These are phyloP conservation scores for Acanthaster planci DNA, from an alignment of 35 echinoderm and acorn worm species.

Conservation along the genomic window DNA sequence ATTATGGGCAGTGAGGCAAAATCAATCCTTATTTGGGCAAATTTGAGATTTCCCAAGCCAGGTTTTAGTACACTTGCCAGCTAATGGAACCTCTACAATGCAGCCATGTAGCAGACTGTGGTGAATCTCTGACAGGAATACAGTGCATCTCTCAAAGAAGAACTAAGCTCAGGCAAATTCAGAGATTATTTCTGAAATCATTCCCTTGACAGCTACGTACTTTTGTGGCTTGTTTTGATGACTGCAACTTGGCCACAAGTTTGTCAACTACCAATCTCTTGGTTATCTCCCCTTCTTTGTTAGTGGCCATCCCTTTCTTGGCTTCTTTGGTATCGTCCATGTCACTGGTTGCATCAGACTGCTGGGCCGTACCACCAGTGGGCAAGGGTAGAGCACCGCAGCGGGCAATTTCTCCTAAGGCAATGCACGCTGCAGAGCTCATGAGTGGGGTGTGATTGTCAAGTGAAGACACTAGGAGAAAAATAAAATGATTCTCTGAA, in stretches of 20 bases:
- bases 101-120: too few species aligned
- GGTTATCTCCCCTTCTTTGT: constrained; percentile 48
- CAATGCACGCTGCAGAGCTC: constrained; percentile 60
- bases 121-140: too few species aligned
- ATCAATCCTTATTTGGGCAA: too few species aligned
- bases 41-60: too few species aligned
- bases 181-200: neutral
- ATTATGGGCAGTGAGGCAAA: too few species aligned
- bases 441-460: constrained; percentile 49
- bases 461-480: constrained; percentile 35
- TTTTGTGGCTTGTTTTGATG: constrained; percentile 41
- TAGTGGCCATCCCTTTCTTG: constrained; percentile 46
- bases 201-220: constrained; percentile 24
- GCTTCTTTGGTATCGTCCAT: constrained; percentile 42
- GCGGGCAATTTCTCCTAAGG: constrained; percentile 82
- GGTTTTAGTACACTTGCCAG: too few species aligned
- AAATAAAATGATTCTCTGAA: too few species aligned
- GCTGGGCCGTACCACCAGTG: constrained; percentile 51
- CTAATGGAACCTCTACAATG: too few species aligned
- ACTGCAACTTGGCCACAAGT: constrained; percentile 64
- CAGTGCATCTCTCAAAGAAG: too few species aligned
- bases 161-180: neutral
- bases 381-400: constrained; percentile 75
- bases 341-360: constrained; percentile 7
- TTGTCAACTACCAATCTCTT: constrained; percentile 81